Evolutionary conservation across 2,888 invertebrate genomes (phyloP), one percentile per base, ranked within the genome.

Genomic region (Neelides folsomi): DNA sequence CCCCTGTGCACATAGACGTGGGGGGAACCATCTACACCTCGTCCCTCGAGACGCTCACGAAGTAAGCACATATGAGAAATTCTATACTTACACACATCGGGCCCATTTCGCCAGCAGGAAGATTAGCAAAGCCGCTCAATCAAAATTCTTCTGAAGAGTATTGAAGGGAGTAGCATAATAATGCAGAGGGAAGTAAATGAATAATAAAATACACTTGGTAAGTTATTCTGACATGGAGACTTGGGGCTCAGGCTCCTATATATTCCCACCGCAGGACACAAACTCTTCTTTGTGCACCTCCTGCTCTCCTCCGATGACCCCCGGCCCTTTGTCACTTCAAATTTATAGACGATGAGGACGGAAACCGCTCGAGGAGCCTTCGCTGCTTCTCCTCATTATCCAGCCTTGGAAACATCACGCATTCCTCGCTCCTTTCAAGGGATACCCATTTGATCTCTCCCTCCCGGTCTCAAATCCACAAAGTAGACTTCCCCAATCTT

Each of bases 11-110:
- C 72, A 94, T 95, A 64, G 94, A 95, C 71, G 94, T 95, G 49
- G 94, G 95, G 6, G 94, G 94, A 36, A 89, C 88, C 51, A 94
- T 94, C 66, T 95, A 94, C 73, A 95, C 94, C 0, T 93, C 93
- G 5, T 92, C 93, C 0, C 74, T 95, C 69, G 92, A 94, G 72
- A 95, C 94, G 6, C 78, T 95, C 39, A 94, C 94, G 58, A 83
- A 83, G 89, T 90, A 74, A 79, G 83, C 16, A 16, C 18, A 43
- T 36, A 36, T 20, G 16, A 49, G 12, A 3, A 18, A 12, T 8
- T 38, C 13, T n/a, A 38, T 19, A 20, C 27, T 27, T 27, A 27
- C 27, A 27, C 27, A 27, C 27, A 7, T 7, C 7, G 27, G 7
- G 27, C 27, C 27, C 27, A 27, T 27, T 27, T 27, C 7, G 27